Evolutionary conservation across 2,888 invertebrate genomes (phyloP).

Genomic region (Calephelis perditalis): DNA sequence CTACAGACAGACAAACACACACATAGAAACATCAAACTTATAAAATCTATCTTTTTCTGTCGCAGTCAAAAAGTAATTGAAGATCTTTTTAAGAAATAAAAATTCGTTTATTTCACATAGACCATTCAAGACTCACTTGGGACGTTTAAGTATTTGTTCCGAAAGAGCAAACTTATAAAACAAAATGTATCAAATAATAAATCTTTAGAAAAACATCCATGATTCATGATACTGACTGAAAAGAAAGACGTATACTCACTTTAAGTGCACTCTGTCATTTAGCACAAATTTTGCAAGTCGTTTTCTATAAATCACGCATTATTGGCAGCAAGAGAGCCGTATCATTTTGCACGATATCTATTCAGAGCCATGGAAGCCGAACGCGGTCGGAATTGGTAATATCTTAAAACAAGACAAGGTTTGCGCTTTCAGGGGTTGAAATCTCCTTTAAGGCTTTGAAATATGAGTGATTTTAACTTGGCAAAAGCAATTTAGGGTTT

Average conservation of each 20-base stretch:
- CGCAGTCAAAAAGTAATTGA: too few relatives aligned
- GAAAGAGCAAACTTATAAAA: too few relatives aligned
- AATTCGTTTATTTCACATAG: too few relatives aligned
- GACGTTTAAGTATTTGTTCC: too few relatives aligned
- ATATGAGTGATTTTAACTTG: neutral
- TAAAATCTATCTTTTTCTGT: too few relatives aligned
- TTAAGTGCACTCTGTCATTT: slow-evolving; percentile 16
- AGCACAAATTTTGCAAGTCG: slow-evolving; percentile 13
- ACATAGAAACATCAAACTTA: too few relatives aligned
- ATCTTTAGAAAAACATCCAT: too few relatives aligned
- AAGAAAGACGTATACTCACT: slow-evolving; percentile 17
- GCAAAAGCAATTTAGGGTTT: neutral
- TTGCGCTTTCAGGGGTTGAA: neutral
- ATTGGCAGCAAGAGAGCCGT: slow-evolving; percentile 66
- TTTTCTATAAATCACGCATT: slow-evolving; percentile 61
- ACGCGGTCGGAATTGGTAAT: slow-evolving; percentile 52
- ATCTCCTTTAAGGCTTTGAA: neutral
- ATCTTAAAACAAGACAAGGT: slow-evolving; percentile 5
- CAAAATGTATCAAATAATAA: too few relatives aligned
- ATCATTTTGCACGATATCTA: slow-evolving; percentile 70
- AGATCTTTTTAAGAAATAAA: too few relatives aligned
- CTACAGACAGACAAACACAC: too few relatives aligned
- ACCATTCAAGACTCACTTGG: too few relatives aligned
- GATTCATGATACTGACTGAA: too few relatives aligned
- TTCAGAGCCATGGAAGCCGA: slow-evolving; percentile 63